These are phyloP conservation scores for Parazoanthus atlanticus DNA, from an alignment of 92 coral and sea anemone genomes.

Conservation along the genomic window DNA sequence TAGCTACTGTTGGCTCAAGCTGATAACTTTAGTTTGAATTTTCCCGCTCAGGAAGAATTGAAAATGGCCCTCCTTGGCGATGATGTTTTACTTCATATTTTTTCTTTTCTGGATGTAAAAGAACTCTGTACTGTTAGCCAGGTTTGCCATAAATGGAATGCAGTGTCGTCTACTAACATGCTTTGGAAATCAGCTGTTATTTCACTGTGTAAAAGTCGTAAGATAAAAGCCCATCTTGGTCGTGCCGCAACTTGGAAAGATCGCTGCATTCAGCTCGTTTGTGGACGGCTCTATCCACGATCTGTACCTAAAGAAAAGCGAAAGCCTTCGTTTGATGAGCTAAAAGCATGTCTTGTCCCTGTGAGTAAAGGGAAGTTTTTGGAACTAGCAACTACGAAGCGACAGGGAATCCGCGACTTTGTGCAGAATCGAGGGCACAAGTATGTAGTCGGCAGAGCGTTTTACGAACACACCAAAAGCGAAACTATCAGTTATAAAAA, in stretches of 20 bases:
- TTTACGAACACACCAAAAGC: conserved; percentile 73
- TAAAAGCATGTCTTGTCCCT: conserved; percentile 48
- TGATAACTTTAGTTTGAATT: conserved; percentile 12
- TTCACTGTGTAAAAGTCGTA: conserved; percentile 55
- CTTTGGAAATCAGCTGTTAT: conserved; percentile 69
- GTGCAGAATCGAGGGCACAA: conserved; percentile 52
- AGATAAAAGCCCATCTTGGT: conserved; percentile 65
- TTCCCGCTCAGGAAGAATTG: background rate
- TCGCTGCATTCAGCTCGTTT: conserved; percentile 60
- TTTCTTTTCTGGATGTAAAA: conserved; percentile 63
- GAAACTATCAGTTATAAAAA: conserved; percentile 74
- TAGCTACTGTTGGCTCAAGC: conserved; percentile 50
- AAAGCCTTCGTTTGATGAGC: conserved; percentile 48
- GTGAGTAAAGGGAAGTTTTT: conserved; percentile 40
- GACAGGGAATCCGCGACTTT: conserved; percentile 63
- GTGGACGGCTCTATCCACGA: conserved; percentile 66
- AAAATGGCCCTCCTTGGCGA: conserved; percentile 53
- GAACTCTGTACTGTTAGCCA: conserved; percentile 55
- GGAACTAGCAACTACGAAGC: conserved; percentile 45
- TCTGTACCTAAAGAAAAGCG: conserved; percentile 35
- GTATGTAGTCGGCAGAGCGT: conserved; percentile 64
- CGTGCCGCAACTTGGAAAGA: conserved; percentile 67
- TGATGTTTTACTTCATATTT: conserved; percentile 71
- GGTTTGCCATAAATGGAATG: conserved; percentile 67
- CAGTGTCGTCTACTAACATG: conserved; percentile 52